Base-by-base conservation (phyloP, 2,888 invertebrate genomes). In the Eurytoma californica region DNA sequence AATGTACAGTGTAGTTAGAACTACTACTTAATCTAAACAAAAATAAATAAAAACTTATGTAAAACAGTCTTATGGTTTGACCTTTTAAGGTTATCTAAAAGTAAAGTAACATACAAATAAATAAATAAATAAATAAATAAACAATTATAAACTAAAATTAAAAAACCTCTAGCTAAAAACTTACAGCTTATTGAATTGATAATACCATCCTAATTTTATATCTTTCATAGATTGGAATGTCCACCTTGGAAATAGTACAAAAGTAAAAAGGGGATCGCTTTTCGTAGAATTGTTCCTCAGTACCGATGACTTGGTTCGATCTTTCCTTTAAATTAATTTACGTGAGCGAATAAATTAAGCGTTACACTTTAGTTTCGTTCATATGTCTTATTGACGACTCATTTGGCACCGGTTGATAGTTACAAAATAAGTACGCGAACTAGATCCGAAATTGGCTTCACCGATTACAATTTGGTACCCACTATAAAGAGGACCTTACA, bases 391-490 rank as follows among this genome's bases (percentile, higher is more conserved):
- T 24, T 18, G 53, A 74, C 69, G 30, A 74, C 66, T 70, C 30
- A 69, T 79, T 79, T 79, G 79, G 74, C 74, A 79, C 79, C 74
- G 74, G 79, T 70, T 73, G 18, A 28, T 16, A 30, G 60, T 39
- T 58, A 47, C 55, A 63, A 76, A 75, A 39, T 51, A 69, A 69
- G 57, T 73, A 72, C 69, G 73, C 65, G 39, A 28, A 74, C 70
- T 79, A 74, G 18, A 16, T 74, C 60, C 70, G 47, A 79, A 74
- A 51, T 74, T 53, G 63, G 63, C n/a, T 78, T 73, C 57, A 65
- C 73, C 58, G 67, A 63, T 61, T 49, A 73, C 73, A 70, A n/a
- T 9, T 79, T 69, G 60, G 51, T 74, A 74, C 70, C 74, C 70
- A 70, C 66, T 60, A 12, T 69, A n/a, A 51, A 74, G 28, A 66